These are phyloP conservation scores for Orthosia gothica DNA, from an alignment of 2,888 invertebrate genomes.

Conservation along the genomic window DNA sequence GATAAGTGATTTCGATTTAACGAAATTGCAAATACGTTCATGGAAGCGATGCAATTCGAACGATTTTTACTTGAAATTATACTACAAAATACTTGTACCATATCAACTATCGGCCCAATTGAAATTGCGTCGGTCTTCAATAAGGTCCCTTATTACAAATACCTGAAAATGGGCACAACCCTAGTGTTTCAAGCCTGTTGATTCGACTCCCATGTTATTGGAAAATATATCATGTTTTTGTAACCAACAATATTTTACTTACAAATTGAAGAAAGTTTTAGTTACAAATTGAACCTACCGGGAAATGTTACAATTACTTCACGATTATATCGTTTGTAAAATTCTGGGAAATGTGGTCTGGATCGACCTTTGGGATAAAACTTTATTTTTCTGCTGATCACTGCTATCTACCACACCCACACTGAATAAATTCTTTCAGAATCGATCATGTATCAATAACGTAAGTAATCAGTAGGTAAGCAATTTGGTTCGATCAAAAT, in stretches of 20 bases:
- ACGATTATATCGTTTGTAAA: neutral
- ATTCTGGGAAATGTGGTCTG: neutral
- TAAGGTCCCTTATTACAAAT: neutral
- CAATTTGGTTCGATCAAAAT: no score
- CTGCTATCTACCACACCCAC: neutral
- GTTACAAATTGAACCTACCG: conserved; percentile 15
- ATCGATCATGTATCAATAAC: neutral
- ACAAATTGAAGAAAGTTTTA: conserved; percentile 20
- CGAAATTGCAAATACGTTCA: no score
- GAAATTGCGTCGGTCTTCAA: no score
- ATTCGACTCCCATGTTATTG: conserved; percentile 1
- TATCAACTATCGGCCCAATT: no score
- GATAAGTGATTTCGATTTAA: no score
- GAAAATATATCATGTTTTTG: conserved; percentile 13
- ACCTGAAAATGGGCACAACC: conserved; percentile 14
- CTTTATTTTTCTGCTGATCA: neutral
- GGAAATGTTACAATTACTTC: conserved; percentile 6
- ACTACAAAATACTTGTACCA: no score
- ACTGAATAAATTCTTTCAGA: neutral
- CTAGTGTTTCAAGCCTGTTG: conserved; percentile 21
- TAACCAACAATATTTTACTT: conserved; percentile 15
- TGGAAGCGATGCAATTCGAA: no score
- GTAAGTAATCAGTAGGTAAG: neutral
- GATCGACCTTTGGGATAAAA: neutral
- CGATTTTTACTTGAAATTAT: no score